Percentiles rank a stretch among this genome's conserved stretches.
Evolutionary conservation across 2,888 invertebrate genomes (phyloP).

Genomic region (Conus canariensis): DNA sequence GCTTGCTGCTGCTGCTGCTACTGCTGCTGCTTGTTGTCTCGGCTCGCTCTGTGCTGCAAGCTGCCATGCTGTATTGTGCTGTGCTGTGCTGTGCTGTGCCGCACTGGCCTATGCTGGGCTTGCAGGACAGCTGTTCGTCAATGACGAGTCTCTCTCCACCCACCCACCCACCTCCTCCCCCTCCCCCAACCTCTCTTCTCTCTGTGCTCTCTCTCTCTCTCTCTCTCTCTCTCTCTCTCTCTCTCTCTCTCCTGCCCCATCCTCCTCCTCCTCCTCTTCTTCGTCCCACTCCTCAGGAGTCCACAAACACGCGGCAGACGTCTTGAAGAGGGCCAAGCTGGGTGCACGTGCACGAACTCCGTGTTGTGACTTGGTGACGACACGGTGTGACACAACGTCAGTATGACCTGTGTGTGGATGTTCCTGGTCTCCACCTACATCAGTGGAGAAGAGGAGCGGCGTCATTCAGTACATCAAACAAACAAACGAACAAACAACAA

Average conservation of each 20-base stretch:
- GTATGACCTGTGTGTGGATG: too few relatives aligned
- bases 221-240: neutral
- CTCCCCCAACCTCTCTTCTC: neutral
- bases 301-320: too few relatives aligned
- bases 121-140: neutral
- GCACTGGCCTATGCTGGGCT: neutral
- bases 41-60: neutral
- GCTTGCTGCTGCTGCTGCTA: too few relatives aligned
- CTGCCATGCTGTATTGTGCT: neutral
- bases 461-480: too few relatives aligned
- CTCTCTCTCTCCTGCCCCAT: neutral
- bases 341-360: too few relatives aligned
- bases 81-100: slow-evolving; percentile 1
- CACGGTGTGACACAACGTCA: too few relatives aligned
- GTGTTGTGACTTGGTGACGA: too few relatives aligned
- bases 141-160: neutral
- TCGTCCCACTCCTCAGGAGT: neutral
- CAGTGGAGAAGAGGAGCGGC: too few relatives aligned
- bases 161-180: neutral
- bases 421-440: too few relatives aligned
- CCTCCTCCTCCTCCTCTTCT: neutral
- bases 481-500: too few relatives aligned
- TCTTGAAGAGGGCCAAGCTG: too few relatives aligned
- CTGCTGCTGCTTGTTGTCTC: neutral
- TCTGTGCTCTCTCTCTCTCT: neutral